Percentiles rank a stretch among this genome's conserved stretches.
Evolutionary conservation across 2,113 vertebrate species (phyloP).

Genomic region (Hystrix cristata): DNA sequence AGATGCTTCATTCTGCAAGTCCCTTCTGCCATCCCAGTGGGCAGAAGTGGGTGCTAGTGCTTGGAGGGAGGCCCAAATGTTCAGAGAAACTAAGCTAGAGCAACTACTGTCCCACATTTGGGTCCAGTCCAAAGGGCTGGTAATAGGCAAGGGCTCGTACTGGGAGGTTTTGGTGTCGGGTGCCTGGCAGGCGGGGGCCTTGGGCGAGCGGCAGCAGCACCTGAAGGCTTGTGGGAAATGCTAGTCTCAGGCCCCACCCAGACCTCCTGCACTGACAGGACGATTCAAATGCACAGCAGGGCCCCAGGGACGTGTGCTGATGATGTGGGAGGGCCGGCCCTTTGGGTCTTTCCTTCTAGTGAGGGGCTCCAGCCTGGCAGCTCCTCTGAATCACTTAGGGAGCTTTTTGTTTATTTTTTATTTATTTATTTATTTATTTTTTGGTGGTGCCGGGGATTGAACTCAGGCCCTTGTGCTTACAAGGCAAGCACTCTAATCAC

Average conservation of each 20-base stretch:
- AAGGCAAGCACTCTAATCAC: no score
- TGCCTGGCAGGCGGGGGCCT: background rate
- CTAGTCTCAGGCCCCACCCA: background rate
- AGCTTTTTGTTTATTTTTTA: background rate
- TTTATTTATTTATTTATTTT: background rate
- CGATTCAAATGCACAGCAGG: rapidly evolving
- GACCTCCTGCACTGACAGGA: background rate
- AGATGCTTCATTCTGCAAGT: background rate
- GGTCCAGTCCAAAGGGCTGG: background rate
- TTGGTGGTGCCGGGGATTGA: no score
- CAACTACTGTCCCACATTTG: background rate
- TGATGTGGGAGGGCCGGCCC: no score
- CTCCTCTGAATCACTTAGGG: background rate
- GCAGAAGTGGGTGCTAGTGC: background rate
- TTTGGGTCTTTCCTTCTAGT: background rate
- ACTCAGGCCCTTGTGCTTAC: no score
- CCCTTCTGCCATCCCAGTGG: background rate
- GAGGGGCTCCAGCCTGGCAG: background rate
- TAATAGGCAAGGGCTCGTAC: rapidly evolving
- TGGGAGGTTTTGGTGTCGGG: background rate
- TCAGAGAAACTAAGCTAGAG: background rate
- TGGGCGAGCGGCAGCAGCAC: background rate
- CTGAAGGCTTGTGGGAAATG: background rate
- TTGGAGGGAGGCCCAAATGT: no score
- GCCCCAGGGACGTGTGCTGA: background rate